Evolutionary conservation across 1,140 invertebrate genomes (phyloP), one percentile per base, ranked within the genome.

Genomic region (Sitophilus oryzae): DNA sequence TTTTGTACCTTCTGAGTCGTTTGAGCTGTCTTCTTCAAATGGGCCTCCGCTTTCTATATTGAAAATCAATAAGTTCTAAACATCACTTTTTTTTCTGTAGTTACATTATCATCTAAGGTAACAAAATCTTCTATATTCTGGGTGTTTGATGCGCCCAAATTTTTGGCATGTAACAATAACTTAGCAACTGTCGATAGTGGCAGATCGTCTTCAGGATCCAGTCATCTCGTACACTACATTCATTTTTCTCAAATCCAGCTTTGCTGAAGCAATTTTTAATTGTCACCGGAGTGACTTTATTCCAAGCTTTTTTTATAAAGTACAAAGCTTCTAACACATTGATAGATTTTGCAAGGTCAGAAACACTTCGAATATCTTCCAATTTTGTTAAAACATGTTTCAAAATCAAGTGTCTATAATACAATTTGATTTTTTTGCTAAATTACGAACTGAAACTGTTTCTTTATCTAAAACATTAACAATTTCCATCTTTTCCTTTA

Each of bases 381-480:
- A 61, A 61, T 34, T 52, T 54, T 45, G 41, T 59, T 38, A 60
- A 38, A 61, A 61, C 21, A 49, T 60, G 52, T 37, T 61, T 62
- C 38, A 68, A 51, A 43, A 66, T 56, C 43, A 52, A 50, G 9
- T 61, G 37, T 34, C 65, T 49, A 44, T 71, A 71, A 47, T 55
- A 61, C 21, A 50, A 50, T 61, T 72, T 71, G 37, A 71, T 63
- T 48, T 65, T 68, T 46, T 65, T n/a, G n/a, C n/a, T n/a, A n/a
- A n/a, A n/a, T n/a, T n/a, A n/a, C n/a, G n/a, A n/a, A n/a, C n/a
- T n/a, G 60, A n/a, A n/a, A n/a, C n/a, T n/a, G n/a, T n/a, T n/a
- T n/a, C n/a, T n/a, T n/a, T n/a, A n/a, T n/a, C n/a, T n/a, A n/a
- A n/a, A n/a, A n/a, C n/a, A n/a, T n/a, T n/a, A n/a, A n/a, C n/a